Evolutionary conservation across 92 coral and sea anemone species (phyloP).

Genomic region (Bergia puertoricense): DNA sequence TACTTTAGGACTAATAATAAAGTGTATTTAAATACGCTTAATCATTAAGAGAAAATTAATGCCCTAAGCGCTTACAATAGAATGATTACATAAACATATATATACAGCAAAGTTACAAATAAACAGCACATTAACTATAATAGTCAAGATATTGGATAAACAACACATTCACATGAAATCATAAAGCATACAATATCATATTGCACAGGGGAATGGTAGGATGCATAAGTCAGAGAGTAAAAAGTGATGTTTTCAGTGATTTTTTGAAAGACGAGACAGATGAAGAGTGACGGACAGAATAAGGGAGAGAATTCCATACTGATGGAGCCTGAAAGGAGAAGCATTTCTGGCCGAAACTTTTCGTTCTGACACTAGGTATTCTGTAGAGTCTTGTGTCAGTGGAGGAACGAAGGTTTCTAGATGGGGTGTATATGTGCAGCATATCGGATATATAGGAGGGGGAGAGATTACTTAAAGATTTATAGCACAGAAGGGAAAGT

Average conservation of each 20-base stretch:
- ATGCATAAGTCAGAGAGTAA: constrained; percentile 18
- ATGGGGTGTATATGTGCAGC: constrained; percentile 16
- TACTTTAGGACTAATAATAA: no score
- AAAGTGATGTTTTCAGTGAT: constrained; percentile 17
- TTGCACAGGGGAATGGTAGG: constrained; percentile 20
- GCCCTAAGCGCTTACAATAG: background rate
- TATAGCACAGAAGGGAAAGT: constrained; percentile 18
- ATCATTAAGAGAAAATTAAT: background rate
- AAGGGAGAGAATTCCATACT: constrained; percentile 18
- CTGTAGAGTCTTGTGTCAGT: constrained; percentile 19
- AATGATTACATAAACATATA: background rate
- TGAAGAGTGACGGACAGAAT: constrained; percentile 19
- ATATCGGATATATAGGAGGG: constrained; percentile 18
- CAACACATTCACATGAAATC: constrained; percentile 18
- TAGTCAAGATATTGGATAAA: constrained; percentile 14
- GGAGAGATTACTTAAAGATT: constrained; percentile 17
- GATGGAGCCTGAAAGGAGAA: constrained; percentile 20
- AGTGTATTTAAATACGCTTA: background rate
- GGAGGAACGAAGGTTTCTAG: constrained; percentile 20
- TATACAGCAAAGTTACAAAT: constrained; percentile 7
- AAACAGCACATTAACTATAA: constrained; percentile 9
- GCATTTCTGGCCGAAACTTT: constrained; percentile 19
- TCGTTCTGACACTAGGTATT: constrained; percentile 18
- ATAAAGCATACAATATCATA: constrained; percentile 16
- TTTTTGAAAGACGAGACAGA: constrained; percentile 18